Base-by-base conservation (phyloP, 2,113 vertebrate genomes). In the Phaetusa simplex region DNA sequence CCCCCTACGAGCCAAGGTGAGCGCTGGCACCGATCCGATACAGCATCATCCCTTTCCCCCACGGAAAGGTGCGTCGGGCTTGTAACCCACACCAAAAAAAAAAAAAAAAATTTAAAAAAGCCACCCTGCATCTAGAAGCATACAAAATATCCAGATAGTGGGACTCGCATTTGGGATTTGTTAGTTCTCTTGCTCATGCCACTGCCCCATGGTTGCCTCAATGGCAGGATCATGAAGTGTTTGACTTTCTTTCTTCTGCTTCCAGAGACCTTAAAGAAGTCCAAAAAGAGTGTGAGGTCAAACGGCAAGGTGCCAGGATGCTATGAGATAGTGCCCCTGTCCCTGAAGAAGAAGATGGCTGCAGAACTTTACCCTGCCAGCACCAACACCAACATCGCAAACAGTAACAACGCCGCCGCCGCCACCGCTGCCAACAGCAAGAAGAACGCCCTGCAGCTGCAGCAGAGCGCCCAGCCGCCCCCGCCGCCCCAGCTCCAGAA, bases 181-280 rank as follows among this genome's bases (percentile, higher is more conserved):
- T 76, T 92, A 86, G 81, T 93, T 93, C 91, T 93, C 95, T 82
- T 79, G 96, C 97, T 94, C 98, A 99, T 99, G 99, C 99, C 99
- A 96, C 97, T 98, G 97, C 97, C 98, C 97, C 98, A 97, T 90
- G 98, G 98, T 96, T 99, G 99, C 98, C 98, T 99, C 97, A 98
- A 99, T 98, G 99, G 99, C 98, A 98, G 99, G 98, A 98, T 99
- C 98, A 99, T 99, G 98, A 99, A 99, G 99, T 99, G 99, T 97
- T 95, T 99, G 93, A 98, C 99, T 94, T 99, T 98, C 91, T 98
- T 99, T 82, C 98, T 99, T 81, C 98, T 99, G 95, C 98, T 99
- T 89, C 98, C 99, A 97, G 99, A 99, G 98, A 99, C 99, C 89
- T 98, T 99, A 91, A 99, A 99, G 92, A 99, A 98, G 98, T 98